These are phyloP conservation scores for Zhuqinia jingwanae DNA, from an alignment of 2,888 invertebrate genomes.

Conservation along the genomic window DNA sequence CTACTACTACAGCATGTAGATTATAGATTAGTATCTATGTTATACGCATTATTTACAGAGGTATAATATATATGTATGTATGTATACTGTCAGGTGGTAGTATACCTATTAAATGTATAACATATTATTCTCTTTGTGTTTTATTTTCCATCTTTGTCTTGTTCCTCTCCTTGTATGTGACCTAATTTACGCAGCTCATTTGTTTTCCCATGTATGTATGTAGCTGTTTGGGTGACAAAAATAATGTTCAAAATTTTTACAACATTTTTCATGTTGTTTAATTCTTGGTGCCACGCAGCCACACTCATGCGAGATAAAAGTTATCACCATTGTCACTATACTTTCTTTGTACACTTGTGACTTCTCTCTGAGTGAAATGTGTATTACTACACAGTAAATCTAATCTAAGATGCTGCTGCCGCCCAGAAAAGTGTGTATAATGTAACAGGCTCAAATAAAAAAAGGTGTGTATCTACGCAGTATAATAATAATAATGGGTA, in stretches of 20 bases:
- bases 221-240: slow-evolving; percentile 42
- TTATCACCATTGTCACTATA: not conserved
- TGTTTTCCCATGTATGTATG: slow-evolving; percentile 35
- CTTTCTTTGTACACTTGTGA: not conserved
- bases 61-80: not conserved
- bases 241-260: slow-evolving; percentile 50
- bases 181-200: slow-evolving; percentile 63
- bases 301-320: slow-evolving; percentile 8
- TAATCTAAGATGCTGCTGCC: no score
- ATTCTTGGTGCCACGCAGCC: slow-evolving; percentile 31
- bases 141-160: slow-evolving; percentile 1
- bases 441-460: no score
- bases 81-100: no score
- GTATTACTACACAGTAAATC: no score
- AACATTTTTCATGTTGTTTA: slow-evolving; percentile 25
- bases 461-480: no score
- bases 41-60: no score
- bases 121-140: not conserved
- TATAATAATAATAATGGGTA: no score
- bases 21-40: no score
- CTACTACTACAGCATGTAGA: no score
- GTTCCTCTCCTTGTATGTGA: slow-evolving; percentile 19
- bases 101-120: not conserved
- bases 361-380: slow-evolving; percentile 1
- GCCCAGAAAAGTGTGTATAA: no score